Base-by-base conservation (phyloP, 2,113 vertebrate genomes). In the Mormyrus lacerda region DNA sequence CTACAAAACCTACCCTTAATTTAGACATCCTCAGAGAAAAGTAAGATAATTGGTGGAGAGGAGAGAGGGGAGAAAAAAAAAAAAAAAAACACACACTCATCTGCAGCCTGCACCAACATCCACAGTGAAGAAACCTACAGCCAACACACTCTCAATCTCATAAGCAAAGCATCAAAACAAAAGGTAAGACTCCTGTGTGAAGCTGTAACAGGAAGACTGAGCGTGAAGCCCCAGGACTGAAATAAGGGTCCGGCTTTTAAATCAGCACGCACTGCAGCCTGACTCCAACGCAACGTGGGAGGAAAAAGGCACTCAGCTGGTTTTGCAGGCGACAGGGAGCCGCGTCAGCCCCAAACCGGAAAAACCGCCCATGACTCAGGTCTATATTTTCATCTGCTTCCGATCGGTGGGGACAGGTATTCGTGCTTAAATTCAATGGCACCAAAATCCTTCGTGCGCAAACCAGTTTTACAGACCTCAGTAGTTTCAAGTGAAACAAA, bases 221-320 rank as follows among this genome's bases (percentile, higher is more conserved):
- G n/a, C 10, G 9, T 3, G 24, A n/a, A 9, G 7, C 55, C 55
- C 24, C 55, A 61, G 24, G 6, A n/a, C 55, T n/a, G n/a, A 1
- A 65, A 61, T 27, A 65, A 65, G 61, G 61, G 61, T 11, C 61
- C 61, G 1, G n/a, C 61, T 65, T 27, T 65, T 27, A 65, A 27
- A 65, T 27, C 24, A 21, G n/a, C 61, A 3, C 24, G n/a, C 93
- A 93, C 92, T 93, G 90, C 76, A 17, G 1, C 58, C 3, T 7
- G 84, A 47, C 19, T 3, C 39, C 87, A 9, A 27, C 5, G 87
- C 55, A 27, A n/a, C 87, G 61, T 82, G 61, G 89, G 92, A 79
- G 79, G 79, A 86, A 88, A 88, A 58, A 90, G 90, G 89, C 10
- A 88, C 65, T 76, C 39, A 21, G 39, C 58, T n/a, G 21, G 27